Base-by-base conservation (phyloP, 2,888 invertebrate genomes). In the Stomorhina lunata region DNA sequence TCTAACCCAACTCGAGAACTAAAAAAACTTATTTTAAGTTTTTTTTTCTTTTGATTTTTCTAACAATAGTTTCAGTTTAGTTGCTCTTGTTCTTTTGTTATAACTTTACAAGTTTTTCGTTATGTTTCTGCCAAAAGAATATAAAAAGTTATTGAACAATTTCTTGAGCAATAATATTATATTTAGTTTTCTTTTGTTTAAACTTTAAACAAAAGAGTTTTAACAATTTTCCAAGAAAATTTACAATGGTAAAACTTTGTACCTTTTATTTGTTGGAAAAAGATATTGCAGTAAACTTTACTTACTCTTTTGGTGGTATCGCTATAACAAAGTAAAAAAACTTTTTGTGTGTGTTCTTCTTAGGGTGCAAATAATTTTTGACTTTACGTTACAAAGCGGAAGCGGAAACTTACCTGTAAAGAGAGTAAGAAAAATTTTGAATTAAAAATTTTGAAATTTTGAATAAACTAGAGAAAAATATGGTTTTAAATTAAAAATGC, bases 341-440 rank as follows among this genome's bases (percentile, higher is more conserved):
- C 10, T 6, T 37, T 61, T 17, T n/a, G n/a, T n/a, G n/a, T n/a
- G n/a, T n/a, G n/a, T n/a, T n/a, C n/a, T 15, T 25, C 53, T 48
- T 37, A 6, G 12, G 0, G 45, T n/a, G 22, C 1, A 5, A 9
- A n/a, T 32, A 32, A 22, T n/a, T n/a, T n/a, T n/a, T 37, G 37
- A 37, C 9, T 32, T 32, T 32, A 9, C 9, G 9, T 4, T 32
- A 32, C 32, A 32, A 32, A n/a, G 32, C 4, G 9, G 10, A 2
- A 32, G 32, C 32, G 7, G 2, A n/a, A 37, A 55, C 48, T 68
- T 40, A 77, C 68, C 68, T 77, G 57, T 2, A 59, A 76, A 27
- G 27, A 68, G 4, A 65, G 4, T 68, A 20, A 45, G 37, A 10
- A 34, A 48, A 20, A 40, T n/a, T n/a, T n/a, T n/a, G 4, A 20